Percentiles rank a stretch among this genome's conserved stretches.
phyloP scores from a whole-genome alignment of 2,888 invertebrate species.

The Melinaea marsaeus region DNA sequence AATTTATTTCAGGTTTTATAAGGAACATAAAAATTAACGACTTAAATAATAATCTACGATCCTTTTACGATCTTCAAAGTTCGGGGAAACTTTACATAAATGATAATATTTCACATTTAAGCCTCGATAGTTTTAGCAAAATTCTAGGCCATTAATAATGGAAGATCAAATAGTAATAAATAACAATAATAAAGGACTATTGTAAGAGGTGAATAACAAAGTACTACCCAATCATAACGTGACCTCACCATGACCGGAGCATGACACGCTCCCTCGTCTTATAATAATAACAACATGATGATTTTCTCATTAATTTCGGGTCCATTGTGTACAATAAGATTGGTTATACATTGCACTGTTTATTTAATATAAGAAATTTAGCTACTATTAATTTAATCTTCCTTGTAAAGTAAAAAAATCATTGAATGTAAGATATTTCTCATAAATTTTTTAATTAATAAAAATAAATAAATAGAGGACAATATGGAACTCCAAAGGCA shows the following conservation, averaged over 20 bases:
- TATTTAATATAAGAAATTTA: too few relatives aligned
- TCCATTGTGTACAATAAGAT: too few relatives aligned
- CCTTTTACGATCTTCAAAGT: not conserved
- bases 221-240: not conserved
- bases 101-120: too few relatives aligned
- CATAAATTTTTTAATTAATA: not conserved
- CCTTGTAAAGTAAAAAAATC: too few relatives aligned
- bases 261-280: too few relatives aligned
- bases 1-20: not conserved
- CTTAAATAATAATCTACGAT: not conserved
- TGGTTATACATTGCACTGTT: too few relatives aligned
- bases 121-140: not conserved
- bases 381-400: too few relatives aligned
- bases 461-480: not conserved
- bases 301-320: too few relatives aligned
- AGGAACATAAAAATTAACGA: slow-evolving; percentile 1
- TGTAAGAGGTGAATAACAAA: not conserved
- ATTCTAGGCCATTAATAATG: not conserved
- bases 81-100: too few relatives aligned
- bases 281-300: too few relatives aligned
- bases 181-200: slow-evolving; percentile 1
- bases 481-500: not conserved
- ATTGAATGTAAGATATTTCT: too few relatives aligned
- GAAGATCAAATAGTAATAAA: slow-evolving; percentile 2
- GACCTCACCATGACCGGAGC: not conserved